Evolutionary conservation across 1,140 invertebrate species (phyloP).

Genomic region (Potamilus streckersoni): DNA sequence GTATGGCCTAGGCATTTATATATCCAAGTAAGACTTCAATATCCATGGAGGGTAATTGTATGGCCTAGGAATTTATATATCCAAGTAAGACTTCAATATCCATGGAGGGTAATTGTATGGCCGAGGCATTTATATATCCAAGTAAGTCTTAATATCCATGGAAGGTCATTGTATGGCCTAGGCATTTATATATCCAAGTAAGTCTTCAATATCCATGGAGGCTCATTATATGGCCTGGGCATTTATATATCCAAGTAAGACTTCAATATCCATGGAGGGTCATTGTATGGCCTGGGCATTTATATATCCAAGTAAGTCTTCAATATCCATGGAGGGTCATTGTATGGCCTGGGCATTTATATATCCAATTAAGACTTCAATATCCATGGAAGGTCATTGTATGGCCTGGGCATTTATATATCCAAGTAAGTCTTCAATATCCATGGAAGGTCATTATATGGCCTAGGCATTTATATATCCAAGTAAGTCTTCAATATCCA

Average conservation of each 20-base stretch:
- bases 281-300: constrained; percentile 60
- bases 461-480: no score
- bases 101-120: constrained; percentile 61
- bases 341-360: no score
- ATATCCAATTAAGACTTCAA: no score
- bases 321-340: no score
- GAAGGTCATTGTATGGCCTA: constrained; percentile 62
- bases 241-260: constrained; percentile 63
- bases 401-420: constrained; percentile 61
- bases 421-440: constrained; percentile 64
- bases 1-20: constrained; percentile 61
- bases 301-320: constrained; percentile 63
- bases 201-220: constrained; percentile 62
- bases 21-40: constrained; percentile 63
- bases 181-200: constrained; percentile 65
- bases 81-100: constrained; percentile 63
- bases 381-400: constrained; percentile 61
- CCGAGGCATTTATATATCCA: constrained; percentile 63
- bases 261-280: constrained; percentile 62
- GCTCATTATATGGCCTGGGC: constrained; percentile 59
- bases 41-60: no score
- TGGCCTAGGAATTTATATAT: no score
- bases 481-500: no score
- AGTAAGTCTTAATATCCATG: constrained; percentile 63
- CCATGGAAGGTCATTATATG: no score